Conservation (phyloP, 2,888 invertebrate species). For the Halictus ligatus region DNA sequence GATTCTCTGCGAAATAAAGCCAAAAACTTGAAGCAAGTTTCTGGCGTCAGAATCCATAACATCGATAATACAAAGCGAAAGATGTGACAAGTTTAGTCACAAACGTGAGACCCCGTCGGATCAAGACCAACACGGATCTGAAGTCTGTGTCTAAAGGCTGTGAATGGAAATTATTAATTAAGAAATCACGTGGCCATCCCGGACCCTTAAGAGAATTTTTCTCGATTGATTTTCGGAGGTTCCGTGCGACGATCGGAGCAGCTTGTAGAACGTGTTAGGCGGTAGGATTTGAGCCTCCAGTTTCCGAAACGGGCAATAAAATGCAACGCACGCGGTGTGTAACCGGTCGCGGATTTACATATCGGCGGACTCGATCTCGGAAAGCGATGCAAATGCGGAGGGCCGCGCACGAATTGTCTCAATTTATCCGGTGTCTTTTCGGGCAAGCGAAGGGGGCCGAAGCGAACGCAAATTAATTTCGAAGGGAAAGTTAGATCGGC, state of each 20-base stretch:
- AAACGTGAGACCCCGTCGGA: no score
- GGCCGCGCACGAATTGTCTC: constrained; percentile 30
- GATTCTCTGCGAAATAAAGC: no score
- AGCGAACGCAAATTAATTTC: constrained; percentile 26
- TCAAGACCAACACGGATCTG: no score
- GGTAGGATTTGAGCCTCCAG: neutral
- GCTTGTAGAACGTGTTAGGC: neutral
- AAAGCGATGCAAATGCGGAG: constrained; percentile 42
- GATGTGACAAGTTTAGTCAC: no score
- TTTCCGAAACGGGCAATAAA: constrained; percentile 32
- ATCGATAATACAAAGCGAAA: no score
- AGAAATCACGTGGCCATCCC: no score
- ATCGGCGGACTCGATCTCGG: constrained; percentile 41
- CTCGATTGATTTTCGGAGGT: no score
- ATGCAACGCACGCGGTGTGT: constrained; percentile 27
- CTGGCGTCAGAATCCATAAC: no score
- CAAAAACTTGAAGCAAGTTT: no score
- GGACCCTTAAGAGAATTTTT: no score
- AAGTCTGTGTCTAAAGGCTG: no score
- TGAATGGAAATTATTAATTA: no score
- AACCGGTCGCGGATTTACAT: constrained; percentile 44
- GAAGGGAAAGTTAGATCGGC: constrained; percentile 12
- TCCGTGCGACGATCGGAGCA: neutral
- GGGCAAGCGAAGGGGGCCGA: neutral
- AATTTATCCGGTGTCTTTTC: constrained; percentile 26